Percentiles rank a stretch among this genome's conserved stretches.
Evolutionary conservation across 2,797 vertebrate genomes (phyloP).

Genomic region (Myotis vivesi): DNA sequence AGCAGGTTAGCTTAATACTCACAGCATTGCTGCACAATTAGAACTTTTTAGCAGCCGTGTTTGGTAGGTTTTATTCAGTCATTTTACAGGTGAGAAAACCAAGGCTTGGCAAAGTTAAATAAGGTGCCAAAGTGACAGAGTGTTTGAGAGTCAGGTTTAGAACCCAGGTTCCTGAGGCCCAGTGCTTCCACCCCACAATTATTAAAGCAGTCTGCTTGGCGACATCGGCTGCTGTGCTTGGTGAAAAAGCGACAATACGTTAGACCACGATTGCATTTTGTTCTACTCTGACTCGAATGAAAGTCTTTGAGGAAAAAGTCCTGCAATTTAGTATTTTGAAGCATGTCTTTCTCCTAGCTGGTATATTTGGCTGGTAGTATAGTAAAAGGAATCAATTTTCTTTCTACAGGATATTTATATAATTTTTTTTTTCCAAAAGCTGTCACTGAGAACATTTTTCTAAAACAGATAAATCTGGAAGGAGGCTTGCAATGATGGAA

Average conservation of each 20-base stretch:
- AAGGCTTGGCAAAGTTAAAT: background rate
- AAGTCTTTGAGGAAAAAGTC: background rate
- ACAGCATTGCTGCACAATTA: background rate
- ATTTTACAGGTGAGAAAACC: background rate
- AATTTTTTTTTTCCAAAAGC: background rate
- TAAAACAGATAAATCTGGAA: background rate
- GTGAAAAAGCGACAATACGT: background rate
- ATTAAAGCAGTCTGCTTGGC: background rate
- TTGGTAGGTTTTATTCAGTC: background rate
- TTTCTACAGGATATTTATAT: background rate
- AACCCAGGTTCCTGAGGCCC: rapidly evolving
- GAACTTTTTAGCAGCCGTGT: background rate
- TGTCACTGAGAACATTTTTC: slow-evolving; percentile 38
- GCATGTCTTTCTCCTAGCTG: background rate
- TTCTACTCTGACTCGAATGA: background rate
- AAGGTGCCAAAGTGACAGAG: background rate
- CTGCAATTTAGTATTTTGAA: background rate
- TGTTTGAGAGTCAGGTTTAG: background rate
- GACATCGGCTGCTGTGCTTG: background rate
- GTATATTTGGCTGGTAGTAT: background rate
- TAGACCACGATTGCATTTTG: background rate
- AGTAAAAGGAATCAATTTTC: slow-evolving; percentile 4
- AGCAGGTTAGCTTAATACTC: background rate
- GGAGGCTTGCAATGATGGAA: background rate
- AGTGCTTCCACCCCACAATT: rapidly evolving